phyloP scores from a whole-genome alignment of 1,140 invertebrate species.

The Trialeurodes vaporariorum region DNA sequence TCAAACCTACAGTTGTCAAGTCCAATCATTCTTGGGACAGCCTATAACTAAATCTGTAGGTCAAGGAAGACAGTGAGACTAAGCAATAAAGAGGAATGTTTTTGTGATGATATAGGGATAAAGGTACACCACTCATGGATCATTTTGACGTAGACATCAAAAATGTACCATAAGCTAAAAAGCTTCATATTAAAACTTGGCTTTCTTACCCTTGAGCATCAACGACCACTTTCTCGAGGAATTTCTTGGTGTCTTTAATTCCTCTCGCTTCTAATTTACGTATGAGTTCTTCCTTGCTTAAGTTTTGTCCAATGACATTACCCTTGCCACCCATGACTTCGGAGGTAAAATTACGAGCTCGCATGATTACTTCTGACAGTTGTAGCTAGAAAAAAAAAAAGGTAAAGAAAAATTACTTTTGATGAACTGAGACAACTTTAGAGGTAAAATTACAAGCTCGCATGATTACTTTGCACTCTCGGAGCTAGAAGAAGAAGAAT shows the following conservation, averaged over 20 bases:
- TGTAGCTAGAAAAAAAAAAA: constrained; percentile 59
- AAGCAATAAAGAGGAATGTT: no score
- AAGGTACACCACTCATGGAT: no score
- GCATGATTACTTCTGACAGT: constrained; percentile 93
- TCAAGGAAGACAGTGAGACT: no score
- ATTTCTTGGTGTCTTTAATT: constrained; percentile 65
- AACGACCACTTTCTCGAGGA: constrained; percentile 80
- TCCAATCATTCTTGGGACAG: no score
- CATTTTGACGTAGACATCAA: no score
- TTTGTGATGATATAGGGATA: no score
- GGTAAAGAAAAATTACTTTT: constrained; percentile 11
- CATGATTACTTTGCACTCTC: constrained; percentile 95
- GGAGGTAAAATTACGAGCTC: constrained; percentile 83
- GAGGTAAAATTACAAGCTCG: constrained; percentile 85
- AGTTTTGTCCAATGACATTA: constrained; percentile 70
- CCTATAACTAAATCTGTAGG: no score
- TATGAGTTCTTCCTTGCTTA: constrained; percentile 75
- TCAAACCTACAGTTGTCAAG: no score
- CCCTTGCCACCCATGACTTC: constrained; percentile 67
- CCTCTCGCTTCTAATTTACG: constrained; percentile 66
- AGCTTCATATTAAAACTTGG: constrained; percentile 3
- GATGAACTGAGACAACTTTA: no score
- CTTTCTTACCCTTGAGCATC: constrained; percentile 71
- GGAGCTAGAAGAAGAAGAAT: constrained; percentile 52
- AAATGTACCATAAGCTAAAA: no score